A percentile compares a stretch with the other conserved stretches of the same genome.
Evolutionary conservation across 2,888 invertebrate genomes (phyloP).

Genomic region (Celastrina argiolus): DNA sequence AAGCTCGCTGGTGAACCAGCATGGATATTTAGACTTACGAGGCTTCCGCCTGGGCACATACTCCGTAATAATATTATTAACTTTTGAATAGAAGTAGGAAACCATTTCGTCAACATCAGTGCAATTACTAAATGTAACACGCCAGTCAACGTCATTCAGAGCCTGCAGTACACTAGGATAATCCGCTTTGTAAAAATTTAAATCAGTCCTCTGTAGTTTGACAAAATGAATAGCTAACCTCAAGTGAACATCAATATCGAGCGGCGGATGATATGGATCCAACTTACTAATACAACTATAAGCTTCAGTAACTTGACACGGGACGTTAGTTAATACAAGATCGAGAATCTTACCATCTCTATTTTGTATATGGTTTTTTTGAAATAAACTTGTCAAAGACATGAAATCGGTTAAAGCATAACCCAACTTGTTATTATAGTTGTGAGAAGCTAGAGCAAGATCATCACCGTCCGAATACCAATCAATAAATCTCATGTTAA

Average conservation of each 20-base stretch:
- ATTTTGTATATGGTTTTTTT: no score
- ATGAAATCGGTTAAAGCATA: not conserved
- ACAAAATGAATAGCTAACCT: not conserved
- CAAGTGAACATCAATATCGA: no score
- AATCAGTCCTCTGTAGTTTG: not conserved
- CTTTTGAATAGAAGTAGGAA: not conserved
- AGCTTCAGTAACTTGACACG: no score
- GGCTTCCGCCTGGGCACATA: not conserved
- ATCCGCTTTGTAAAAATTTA: not conserved
- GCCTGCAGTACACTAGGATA: not conserved
- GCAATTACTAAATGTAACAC: not conserved
- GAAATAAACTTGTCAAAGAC: no score
- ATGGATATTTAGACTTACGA: not conserved
- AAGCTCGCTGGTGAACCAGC: not conserved
- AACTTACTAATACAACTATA: no score
- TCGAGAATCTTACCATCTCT: no score
- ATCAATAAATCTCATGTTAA: not conserved
- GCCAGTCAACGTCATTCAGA: not conserved
- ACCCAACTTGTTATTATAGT: not conserved
- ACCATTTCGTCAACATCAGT: not conserved
- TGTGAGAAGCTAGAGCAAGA: not conserved
- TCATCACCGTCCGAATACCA: not conserved
- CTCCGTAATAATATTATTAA: not conserved
- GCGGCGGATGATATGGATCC: not conserved
- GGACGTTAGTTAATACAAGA: no score